phyloP scores from a whole-genome alignment of 2,888 invertebrate species.

The Lasioglossum pauxillum region DNA sequence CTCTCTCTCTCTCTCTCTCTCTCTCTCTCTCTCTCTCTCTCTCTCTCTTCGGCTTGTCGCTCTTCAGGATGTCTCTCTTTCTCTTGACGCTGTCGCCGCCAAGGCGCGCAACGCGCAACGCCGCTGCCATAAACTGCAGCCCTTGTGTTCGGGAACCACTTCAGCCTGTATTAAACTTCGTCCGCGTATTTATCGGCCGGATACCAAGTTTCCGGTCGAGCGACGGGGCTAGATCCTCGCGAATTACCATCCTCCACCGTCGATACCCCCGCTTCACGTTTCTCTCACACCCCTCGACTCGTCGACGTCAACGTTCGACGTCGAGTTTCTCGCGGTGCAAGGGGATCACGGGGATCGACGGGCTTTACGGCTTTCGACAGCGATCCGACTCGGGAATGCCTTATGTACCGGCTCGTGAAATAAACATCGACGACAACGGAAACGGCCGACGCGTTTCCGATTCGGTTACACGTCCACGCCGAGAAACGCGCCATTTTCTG shows the following conservation, averaged over 20 bases:
- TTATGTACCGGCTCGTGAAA: background rate
- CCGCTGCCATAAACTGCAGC: constrained; percentile 54
- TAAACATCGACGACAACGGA: background rate
- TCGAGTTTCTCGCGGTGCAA: background rate
- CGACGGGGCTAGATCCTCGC: constrained; percentile 17
- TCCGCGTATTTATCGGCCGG: constrained; percentile 42
- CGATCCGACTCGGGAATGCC: background rate
- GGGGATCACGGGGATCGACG: background rate
- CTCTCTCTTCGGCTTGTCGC: background rate
- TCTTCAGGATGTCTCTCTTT: background rate
- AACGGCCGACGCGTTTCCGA: background rate
- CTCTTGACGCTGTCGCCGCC: background rate
- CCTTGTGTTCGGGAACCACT: constrained; percentile 49
- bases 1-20: background rate
- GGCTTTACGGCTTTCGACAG: constrained; percentile 5
- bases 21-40: background rate
- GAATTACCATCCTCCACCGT: constrained; percentile 29
- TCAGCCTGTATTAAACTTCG: constrained; percentile 56
- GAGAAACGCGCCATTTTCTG: background rate
- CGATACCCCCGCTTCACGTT: constrained; percentile 5
- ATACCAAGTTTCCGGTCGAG: constrained; percentile 43
- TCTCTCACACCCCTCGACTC: background rate
- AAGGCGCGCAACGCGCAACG: background rate
- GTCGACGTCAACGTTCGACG: background rate
- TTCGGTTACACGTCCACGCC: background rate